Evolutionary conservation across 2,113 vertebrate genomes (phyloP).

Genomic region (Daphoenositta chrysoptera): DNA sequence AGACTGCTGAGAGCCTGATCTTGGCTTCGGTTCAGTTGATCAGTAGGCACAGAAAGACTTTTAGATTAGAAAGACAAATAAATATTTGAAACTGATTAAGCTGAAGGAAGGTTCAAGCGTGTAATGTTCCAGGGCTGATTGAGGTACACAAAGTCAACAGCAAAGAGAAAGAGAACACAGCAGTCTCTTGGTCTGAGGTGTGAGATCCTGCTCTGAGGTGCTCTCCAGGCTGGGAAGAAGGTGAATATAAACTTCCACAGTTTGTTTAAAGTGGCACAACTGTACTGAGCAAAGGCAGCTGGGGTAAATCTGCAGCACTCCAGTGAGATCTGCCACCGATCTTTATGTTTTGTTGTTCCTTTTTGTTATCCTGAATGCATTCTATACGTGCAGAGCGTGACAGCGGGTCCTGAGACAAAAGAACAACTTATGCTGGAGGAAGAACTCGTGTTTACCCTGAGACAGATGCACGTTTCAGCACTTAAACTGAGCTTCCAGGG

Average conservation of each 20-base stretch:
- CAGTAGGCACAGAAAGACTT: slow-evolving; percentile 46
- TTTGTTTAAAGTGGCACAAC: neutral
- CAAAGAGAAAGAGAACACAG: neutral
- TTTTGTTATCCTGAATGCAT: neutral
- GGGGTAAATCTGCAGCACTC: neutral
- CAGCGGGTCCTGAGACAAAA: neutral
- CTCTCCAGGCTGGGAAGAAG: neutral
- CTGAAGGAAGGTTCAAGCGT: neutral
- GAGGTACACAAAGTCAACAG: neutral
- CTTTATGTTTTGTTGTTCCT: neutral
- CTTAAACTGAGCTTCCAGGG: neutral
- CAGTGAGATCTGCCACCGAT: neutral
- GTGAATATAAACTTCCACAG: neutral
- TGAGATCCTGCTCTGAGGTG: neutral
- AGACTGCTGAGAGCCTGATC: slow-evolving; percentile 22
- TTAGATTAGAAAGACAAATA: slow-evolving; percentile 34
- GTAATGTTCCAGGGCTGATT: neutral
- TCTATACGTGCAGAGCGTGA: neutral
- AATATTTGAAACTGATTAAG: slow-evolving; percentile 58
- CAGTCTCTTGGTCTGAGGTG: neutral
- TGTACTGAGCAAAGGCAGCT: neutral
- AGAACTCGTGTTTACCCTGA: neutral
- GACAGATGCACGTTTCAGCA: neutral
- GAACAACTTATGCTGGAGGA: neutral
- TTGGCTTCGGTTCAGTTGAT: slow-evolving; percentile 52